These are phyloP conservation scores for Corydoras maculifer DNA, from an alignment of 2,113 vertebrate genomes.

Conservation along the genomic window DNA sequence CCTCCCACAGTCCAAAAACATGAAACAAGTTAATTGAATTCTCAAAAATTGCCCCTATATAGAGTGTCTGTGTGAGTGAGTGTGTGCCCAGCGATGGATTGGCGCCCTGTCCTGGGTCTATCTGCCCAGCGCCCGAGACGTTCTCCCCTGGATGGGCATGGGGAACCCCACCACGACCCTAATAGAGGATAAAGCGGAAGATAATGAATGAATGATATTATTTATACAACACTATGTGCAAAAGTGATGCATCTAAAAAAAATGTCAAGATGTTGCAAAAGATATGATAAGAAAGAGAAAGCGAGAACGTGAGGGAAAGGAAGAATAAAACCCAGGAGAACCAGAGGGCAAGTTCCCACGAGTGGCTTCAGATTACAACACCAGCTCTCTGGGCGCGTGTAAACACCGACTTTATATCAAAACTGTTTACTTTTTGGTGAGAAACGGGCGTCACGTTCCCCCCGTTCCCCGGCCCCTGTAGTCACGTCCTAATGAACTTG, in stretches of 20 bases:
- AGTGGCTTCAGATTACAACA: slow-evolving; percentile 20
- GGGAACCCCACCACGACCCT: too few relatives aligned
- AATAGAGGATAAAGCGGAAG: too few relatives aligned
- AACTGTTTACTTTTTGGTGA: slow-evolving; percentile 33
- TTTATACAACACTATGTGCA: background rate
- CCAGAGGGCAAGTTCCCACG: slow-evolving; percentile 10
- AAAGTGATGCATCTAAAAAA: background rate
- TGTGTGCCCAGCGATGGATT: too few relatives aligned
- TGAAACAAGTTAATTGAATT: too few relatives aligned
- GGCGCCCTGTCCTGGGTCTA: too few relatives aligned
- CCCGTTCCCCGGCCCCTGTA: background rate
- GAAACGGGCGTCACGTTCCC: slow-evolving; percentile 21
- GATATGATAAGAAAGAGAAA: background rate
- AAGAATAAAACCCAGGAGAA: background rate
- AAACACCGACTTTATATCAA: slow-evolving; percentile 35
- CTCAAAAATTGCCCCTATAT: too few relatives aligned
- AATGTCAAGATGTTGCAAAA: background rate
- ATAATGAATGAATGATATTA: too few relatives aligned
- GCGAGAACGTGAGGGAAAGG: background rate
- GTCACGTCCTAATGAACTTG: too few relatives aligned
- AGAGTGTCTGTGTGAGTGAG: too few relatives aligned
- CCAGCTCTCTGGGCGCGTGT: slow-evolving; percentile 19
- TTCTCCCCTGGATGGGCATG: too few relatives aligned
- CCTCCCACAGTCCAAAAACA: too few relatives aligned
- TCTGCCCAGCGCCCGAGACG: too few relatives aligned